These are phyloP conservation scores for Acanthochromis polyacanthus DNA, from an alignment of 2,113 vertebrate species.

Conservation along the genomic window DNA sequence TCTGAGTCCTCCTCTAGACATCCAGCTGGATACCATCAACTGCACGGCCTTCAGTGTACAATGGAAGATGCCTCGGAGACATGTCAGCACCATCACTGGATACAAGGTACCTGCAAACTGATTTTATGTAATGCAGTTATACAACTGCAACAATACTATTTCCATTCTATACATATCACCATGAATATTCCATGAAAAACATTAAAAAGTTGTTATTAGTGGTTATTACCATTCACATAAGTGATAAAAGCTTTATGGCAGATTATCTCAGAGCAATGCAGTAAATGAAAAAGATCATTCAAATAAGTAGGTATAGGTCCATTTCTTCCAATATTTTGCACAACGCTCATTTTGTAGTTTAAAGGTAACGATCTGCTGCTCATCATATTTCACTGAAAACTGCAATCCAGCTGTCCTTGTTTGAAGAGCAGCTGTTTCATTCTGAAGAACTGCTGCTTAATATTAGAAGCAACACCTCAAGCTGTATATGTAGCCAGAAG, in stretches of 20 bases:
- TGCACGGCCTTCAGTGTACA: slow-evolving; percentile 91
- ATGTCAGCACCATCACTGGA: slow-evolving; percentile 86
- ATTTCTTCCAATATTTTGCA: too few relatives aligned
- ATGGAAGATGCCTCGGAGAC: slow-evolving; percentile 92
- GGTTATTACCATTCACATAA: too few relatives aligned
- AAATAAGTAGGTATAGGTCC: too few relatives aligned
- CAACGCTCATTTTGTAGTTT: too few relatives aligned
- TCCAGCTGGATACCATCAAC: slow-evolving; percentile 91
- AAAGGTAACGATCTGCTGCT: too few relatives aligned
- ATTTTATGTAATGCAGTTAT: background rate
- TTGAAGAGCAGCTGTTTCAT: background rate
- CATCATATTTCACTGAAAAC: too few relatives aligned
- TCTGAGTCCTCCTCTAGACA: slow-evolving; percentile 90
- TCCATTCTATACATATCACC: background rate
- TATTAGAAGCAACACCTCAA: background rate
- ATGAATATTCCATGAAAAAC: too few relatives aligned
- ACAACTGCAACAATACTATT: background rate
- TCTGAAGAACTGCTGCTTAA: background rate
- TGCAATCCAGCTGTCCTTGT: background rate
- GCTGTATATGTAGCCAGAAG: background rate
- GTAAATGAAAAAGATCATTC: too few relatives aligned
- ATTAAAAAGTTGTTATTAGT: too few relatives aligned
- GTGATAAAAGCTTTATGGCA: too few relatives aligned
- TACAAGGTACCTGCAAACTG: slow-evolving; percentile 86
- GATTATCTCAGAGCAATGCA: too few relatives aligned